Evolutionary conservation across 30 jellyfish, hydroid and myxozoan genomes (phyloP), one percentile per base, ranked within the genome.

Genomic region (Chrysaora quinquecirrha): DNA sequence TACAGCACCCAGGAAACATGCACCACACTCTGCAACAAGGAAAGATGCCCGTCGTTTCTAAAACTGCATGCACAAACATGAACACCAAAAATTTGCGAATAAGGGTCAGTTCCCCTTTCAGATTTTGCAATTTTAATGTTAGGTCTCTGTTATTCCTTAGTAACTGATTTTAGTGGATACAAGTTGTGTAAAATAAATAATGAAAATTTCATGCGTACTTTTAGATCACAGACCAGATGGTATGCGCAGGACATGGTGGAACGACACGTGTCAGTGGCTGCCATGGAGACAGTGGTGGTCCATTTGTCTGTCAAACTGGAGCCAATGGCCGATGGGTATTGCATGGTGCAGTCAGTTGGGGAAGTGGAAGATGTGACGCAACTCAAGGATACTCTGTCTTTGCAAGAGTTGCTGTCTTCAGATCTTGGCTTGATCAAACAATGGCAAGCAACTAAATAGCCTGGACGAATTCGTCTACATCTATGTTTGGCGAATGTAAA

Each of bases 201-300:
- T 7, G 11, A 58, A 58, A 58, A 6, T 58, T 58, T 58, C 23
- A 12, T 58, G 10, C 6, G 23, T 11, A n/a, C n/a, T n/a, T n/a
- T n/a, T n/a, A n/a, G n/a, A n/a, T n/a, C n/a, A n/a, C n/a, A n/a
- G n/a, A n/a, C n/a, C n/a, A n/a, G n/a, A n/a, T n/a, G n/a, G n/a
- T n/a, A n/a, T n/a, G n/a, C n/a, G n/a, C n/a, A n/a, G 95, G 95
- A 0, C 78, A 84, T 58, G 95, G 91, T 27, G 91, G 91, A 22
- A 23, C 50, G 46, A 86, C 90, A 4, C 87, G 80, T 23, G 77
- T 34, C 16, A 78, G 95, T 52, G 96, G 96, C 1, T 87, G 94
- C 94, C 96, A 87, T 71, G 94, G 96, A 24, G 96, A 87, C 87
- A 78, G 94, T 23, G 94, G 96, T 78, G 94, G 96, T 12, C 94